Base-by-base conservation (phyloP, 1,140 invertebrate species). In the Propsilocerus akamusi region DNA sequence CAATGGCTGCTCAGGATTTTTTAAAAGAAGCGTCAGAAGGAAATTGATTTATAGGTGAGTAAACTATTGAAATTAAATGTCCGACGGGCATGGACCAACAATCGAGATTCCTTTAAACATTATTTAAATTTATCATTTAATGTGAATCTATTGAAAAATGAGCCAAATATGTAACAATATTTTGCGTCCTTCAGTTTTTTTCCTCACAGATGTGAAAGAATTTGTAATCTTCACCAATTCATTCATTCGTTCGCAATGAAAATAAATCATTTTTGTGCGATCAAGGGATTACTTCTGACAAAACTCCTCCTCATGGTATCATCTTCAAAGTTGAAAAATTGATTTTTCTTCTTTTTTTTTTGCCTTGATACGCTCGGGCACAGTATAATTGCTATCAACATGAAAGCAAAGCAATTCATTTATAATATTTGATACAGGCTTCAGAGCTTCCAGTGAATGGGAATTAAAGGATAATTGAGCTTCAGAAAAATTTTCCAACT, bases 1-100 rank as follows among this genome's bases (percentile, higher is more conserved):
- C 67, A 98, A 99, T 59, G 96, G 96, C 0, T 99, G 96, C 72
- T 94, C 88, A 46, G 96, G 95, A 3, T 99, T 99, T 71, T 99
- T 99, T 73, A 99, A 99, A 62, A 69, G 96, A 53, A 95, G 90
- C 55, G 96, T 99, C 24, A 73, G 96, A 26, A 75, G 95, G 55
- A 95, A 97, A 70, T 75, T 99, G 34, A 97, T 98, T 54, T 99
- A 99, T 72, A 87, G 93, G 93, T 95, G 55, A 62, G 68, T 68
- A n/a, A n/a, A 61, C 59, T 60, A 61, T 60, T 60, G 59, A 60
- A 60, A 57, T 58, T 57, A 52, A 34, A 47, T 22, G 28, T 22
- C 20, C 41, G 50, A 51, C 12, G 5, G 30, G 56, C 59, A 61
- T 55, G 59, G 60, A 56, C n/a, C n/a, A n/a, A n/a, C n/a, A n/a